phyloP scores from a whole-genome alignment of 1,140 invertebrate genomes.

The Ruditapes philippinarum region DNA sequence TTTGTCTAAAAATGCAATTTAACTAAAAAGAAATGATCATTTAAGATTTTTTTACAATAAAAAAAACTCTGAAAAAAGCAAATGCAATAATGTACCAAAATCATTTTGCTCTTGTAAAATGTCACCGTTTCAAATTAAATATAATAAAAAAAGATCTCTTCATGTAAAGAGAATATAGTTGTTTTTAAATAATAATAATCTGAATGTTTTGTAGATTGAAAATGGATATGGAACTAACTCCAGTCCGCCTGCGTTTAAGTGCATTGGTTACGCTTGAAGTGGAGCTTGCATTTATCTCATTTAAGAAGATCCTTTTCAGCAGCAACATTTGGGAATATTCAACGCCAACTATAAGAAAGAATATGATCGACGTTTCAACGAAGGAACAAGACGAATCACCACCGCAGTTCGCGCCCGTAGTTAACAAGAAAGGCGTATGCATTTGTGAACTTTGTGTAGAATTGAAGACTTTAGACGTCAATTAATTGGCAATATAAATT shows the following conservation, averaged over 20 bases:
- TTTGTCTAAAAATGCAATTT: too few relatives aligned
- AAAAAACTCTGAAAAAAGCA: too few relatives aligned
- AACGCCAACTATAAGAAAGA: slow-evolving; percentile 73
- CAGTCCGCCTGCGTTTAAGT: slow-evolving; percentile 68
- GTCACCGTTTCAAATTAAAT: too few relatives aligned
- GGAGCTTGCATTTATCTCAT: slow-evolving; percentile 49
- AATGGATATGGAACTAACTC: slow-evolving; percentile 75
- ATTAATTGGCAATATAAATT: too few relatives aligned
- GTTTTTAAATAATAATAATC: too few relatives aligned
- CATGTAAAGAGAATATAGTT: too few relatives aligned
- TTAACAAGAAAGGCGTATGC: neutral
- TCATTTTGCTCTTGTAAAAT: too few relatives aligned
- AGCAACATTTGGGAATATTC: slow-evolving; percentile 71
- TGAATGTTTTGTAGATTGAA: slow-evolving; percentile 58
- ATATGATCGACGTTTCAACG: slow-evolving; percentile 71
- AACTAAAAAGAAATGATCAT: too few relatives aligned
- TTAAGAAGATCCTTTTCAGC: slow-evolving; percentile 73
- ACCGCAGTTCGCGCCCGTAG: slow-evolving; percentile 45
- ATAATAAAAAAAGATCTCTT: too few relatives aligned
- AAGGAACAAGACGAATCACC: slow-evolving; percentile 74
- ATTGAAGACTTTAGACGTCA: too few relatives aligned
- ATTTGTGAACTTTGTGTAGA: neutral
- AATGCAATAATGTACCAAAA: too few relatives aligned
- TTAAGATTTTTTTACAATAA: too few relatives aligned
- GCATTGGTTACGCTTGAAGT: slow-evolving; percentile 75